Evolutionary conservation across 2,797 vertebrate genomes (phyloP), one percentile per base, ranked within the genome.

Genomic region (Eospalax fontanierii): DNA sequence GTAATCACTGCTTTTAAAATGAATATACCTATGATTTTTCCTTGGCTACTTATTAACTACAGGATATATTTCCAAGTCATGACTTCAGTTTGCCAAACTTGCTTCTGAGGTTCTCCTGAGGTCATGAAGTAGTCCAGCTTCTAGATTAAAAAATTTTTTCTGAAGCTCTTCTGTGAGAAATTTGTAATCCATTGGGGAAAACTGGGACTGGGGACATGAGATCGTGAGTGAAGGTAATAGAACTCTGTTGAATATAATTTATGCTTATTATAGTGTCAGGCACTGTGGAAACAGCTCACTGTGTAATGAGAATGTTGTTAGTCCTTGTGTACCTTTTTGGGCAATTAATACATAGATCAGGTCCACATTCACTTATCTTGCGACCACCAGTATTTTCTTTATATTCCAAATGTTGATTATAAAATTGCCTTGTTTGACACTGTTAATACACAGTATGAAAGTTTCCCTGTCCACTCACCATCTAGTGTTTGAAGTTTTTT

Each of bases 1-100:
- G 7, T 38, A 78, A 80, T 90, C 88, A 94, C 24, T 92, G 30
- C 63, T 95, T 74, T 87, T 18, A 81, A 40, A 15, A 63, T 10
- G 87, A 38, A 71, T 6, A 5, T 61, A 68, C 0, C 26, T 61
- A 65, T 83, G 40, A 26, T 65, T 28, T 82, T 84, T n/a, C 38
- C 1, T 84, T 95, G 33, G 7, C 16, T 74, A 63, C 46, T 71
- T 66, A 73, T 6, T 57, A 61, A 28, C 21, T 82, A 19, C 2
- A 50, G 10, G 4, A 21, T 57, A 65, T 35, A 78, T 50, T 83
- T 90, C 30, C 75, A 84, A 38, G 16, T 74, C 0, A 16, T 59
- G 12, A 0, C 82, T 87, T 79, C 35, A 43, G 2, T 73, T 85
- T 59, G 46, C 9, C 15, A 71, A 57, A 18, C 6, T 70, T 87